phyloP scores from a whole-genome alignment of 2,888 invertebrate species.

The Schrankia costaestrigalis region DNA sequence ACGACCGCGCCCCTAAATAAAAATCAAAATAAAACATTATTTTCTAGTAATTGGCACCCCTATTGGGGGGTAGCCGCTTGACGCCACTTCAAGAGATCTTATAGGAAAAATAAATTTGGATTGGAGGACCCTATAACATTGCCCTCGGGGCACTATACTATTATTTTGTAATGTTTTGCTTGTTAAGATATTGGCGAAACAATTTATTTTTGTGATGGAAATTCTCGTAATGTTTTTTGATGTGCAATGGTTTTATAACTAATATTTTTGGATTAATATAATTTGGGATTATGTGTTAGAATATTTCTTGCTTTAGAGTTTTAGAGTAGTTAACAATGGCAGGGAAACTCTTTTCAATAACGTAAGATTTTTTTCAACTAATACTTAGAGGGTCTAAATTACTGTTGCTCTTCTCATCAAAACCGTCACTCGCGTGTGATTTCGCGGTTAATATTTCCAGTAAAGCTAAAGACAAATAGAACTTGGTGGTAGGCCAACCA shows the following conservation, averaged over 20 bases:
- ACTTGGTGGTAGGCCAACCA: too few species aligned
- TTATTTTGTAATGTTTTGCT: constrained; percentile 65
- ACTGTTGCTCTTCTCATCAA: too few species aligned
- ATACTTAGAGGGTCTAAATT: too few species aligned
- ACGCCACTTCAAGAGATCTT: constrained; percentile 74
- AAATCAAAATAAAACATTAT: constrained; percentile 76
- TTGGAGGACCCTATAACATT: constrained; percentile 54
- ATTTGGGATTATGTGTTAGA: too few species aligned
- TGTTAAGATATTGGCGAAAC: constrained; percentile 47
- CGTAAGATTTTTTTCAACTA: too few species aligned
- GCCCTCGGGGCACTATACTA: constrained; percentile 49
- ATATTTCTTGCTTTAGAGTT: too few species aligned
- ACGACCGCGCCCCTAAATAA: constrained; percentile 79
- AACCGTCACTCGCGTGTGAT: too few species aligned
- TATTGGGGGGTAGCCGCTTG: constrained; percentile 67
- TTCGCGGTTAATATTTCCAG: too few species aligned
- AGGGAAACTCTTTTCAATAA: too few species aligned
- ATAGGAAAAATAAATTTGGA: constrained; percentile 67
- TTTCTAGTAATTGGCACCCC: constrained; percentile 78
- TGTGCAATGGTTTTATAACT: constrained; percentile 13
- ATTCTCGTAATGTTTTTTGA: constrained; percentile 6
- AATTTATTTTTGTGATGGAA: constrained; percentile 31
- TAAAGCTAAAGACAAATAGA: too few species aligned
- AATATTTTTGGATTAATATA: constrained; percentile 2
- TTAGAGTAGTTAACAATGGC: too few species aligned